Percentiles rank a stretch among this genome's conserved stretches.
Conservation (phyloP, 1,140 invertebrate species). For the Lethrus apterus region DNA sequence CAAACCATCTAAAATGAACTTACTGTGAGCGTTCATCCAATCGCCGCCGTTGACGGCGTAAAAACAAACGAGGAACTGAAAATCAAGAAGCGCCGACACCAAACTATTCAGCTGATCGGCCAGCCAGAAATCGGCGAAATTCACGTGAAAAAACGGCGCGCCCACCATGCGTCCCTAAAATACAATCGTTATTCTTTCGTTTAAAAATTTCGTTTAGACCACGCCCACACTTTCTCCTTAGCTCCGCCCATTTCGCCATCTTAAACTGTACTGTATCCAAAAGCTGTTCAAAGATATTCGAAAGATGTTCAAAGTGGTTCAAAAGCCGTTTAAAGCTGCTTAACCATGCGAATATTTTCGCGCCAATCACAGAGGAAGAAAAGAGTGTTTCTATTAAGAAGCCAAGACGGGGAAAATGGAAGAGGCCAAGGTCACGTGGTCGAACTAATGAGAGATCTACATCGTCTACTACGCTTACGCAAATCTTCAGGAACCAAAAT, state of each 20-base stretch:
- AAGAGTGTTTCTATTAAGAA: no score
- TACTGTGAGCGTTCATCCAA: slow-evolving; percentile 57
- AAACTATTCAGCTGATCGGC: slow-evolving; percentile 97
- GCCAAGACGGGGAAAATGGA: no score
- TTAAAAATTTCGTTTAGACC: no score
- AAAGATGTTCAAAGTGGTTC: not conserved
- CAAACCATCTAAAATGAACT: slow-evolving; percentile 16
- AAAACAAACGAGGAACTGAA: slow-evolving; percentile 87
- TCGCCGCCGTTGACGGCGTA: slow-evolving; percentile 63
- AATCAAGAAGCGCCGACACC: slow-evolving; percentile 81
- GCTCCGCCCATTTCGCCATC: no score
- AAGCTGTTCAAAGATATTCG: no score
- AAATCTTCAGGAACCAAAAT: slow-evolving; percentile 72
- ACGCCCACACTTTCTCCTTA: no score
- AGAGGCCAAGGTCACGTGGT: no score
- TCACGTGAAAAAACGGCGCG: slow-evolving; percentile 91
- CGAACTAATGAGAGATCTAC: no score
- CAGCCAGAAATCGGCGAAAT: slow-evolving; percentile 99
- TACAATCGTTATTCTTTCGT: no score
- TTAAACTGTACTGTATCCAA: no score
- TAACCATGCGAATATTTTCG: no score
- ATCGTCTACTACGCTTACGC: slow-evolving; percentile 55
- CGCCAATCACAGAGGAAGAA: no score
- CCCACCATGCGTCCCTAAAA: slow-evolving; percentile 74
- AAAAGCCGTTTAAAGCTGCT: not conserved